Conservation (phyloP, 1,140 invertebrate species). For the Coelopa frigida region DNA sequence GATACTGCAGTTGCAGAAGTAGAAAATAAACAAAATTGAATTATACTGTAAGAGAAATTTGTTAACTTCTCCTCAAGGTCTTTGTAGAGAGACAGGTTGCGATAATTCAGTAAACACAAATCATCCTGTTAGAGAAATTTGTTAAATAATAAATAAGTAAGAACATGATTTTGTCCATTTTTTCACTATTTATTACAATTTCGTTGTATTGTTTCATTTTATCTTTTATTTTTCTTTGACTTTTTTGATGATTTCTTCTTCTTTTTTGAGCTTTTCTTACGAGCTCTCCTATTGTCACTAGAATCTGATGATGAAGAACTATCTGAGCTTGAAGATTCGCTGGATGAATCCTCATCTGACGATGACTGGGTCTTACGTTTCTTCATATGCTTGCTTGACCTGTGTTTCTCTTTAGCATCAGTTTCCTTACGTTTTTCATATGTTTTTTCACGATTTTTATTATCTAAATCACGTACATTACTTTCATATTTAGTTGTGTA, state of each 20-base stretch:
- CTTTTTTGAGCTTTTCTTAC: slow-evolving; percentile 19
- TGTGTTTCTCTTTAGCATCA: no score
- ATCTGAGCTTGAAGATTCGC: slow-evolving; percentile 9
- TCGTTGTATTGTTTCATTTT: slow-evolving; percentile 18
- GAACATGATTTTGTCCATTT: slow-evolving; percentile 19
- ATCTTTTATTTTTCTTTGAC: slow-evolving; percentile 21
- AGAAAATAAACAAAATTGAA: slow-evolving; percentile 22
- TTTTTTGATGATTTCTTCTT: slow-evolving; percentile 18
- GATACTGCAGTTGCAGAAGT: slow-evolving; percentile 21
- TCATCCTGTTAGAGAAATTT: no score
- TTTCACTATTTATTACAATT: slow-evolving; percentile 16
- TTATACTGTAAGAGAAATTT: neutral
- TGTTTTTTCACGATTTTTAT: no score
- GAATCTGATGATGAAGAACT: slow-evolving; percentile 14
- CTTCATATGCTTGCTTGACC: neutral
- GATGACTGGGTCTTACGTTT: slow-evolving; percentile 14
- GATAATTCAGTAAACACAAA: no score
- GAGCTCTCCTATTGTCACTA: slow-evolving; percentile 6
- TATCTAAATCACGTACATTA: no score
- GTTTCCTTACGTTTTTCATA: no score
- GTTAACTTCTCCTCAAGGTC: no score
- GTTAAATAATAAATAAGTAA: slow-evolving; percentile 2
- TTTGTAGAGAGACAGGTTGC: no score
- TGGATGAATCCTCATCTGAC: slow-evolving; percentile 18
- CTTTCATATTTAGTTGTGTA: no score